A percentile compares a stretch with the other conserved stretches of the same genome.
Conservation (phyloP, 2,113 vertebrate genomes). For the Telmatochromis sp. region DNA sequence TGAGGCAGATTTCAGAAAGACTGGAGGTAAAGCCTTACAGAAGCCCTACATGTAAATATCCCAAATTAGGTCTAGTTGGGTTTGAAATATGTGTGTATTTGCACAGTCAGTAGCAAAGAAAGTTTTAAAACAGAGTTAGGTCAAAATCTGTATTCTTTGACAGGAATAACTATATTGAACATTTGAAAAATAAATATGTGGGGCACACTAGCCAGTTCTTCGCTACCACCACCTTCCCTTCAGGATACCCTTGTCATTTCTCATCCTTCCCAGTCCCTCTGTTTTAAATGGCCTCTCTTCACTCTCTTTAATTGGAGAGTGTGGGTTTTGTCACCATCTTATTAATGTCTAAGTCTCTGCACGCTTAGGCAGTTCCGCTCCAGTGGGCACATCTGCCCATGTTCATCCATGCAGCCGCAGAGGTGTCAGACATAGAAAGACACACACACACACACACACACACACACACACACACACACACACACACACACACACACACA, state of each 20-base stretch:
- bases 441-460: neutral
- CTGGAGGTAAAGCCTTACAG: neutral
- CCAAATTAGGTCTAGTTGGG: neutral
- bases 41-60: neutral
- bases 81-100: neutral
- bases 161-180: neutral
- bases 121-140: neutral
- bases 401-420: conserved; percentile 64
- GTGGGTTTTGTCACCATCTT: conserved; percentile 68
- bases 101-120: neutral
- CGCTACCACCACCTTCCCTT: neutral
- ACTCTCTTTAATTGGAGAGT: conserved; percentile 66
- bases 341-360: conserved; percentile 69
- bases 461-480: conserved; percentile 2
- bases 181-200: neutral
- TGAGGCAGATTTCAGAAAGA: neutral
- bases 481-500: neutral
- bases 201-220: neutral
- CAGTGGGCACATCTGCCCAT: conserved; percentile 66
- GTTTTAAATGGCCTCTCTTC: conserved; percentile 60
- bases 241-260: conserved; percentile 32
- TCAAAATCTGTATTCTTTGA: neutral
- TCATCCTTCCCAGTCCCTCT: conserved; percentile 20
- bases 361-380: conserved; percentile 61
- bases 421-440: conserved; percentile 63